Percentiles rank a stretch among this genome's conserved stretches.
Evolutionary conservation across 1,140 invertebrate species (phyloP).

Genomic region (Aplysia californica): DNA sequence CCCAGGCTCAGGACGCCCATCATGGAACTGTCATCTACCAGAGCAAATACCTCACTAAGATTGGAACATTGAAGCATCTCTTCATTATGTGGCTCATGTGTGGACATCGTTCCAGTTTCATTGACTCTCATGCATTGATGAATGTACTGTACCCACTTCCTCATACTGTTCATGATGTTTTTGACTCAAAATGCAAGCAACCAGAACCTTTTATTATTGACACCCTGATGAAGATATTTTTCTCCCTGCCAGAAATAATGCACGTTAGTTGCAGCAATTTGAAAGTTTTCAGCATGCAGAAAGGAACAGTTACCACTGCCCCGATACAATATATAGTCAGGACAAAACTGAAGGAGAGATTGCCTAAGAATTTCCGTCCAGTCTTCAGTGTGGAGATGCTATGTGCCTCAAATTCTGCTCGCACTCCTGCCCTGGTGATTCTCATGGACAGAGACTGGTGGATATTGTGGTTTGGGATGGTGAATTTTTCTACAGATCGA

Average conservation of each 20-base stretch:
- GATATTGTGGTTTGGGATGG: conserved; percentile 20
- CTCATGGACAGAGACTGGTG: conserved; percentile 12
- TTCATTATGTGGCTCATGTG: conserved; percentile 27
- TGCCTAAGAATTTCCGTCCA: conserved; percentile 2
- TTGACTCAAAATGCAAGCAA: background rate
- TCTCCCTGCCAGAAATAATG: conserved; percentile 19
- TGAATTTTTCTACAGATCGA: conserved; percentile 19
- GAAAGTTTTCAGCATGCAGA: background rate
- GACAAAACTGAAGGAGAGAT: conserved; percentile 11
- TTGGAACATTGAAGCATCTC: conserved; percentile 21
- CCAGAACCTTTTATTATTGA: background rate
- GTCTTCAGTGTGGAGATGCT: conserved; percentile 25
- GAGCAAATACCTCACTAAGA: conserved; percentile 22
- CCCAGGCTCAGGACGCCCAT: background rate
- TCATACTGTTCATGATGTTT: conserved; percentile 10
- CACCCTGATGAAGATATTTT: conserved; percentile 13
- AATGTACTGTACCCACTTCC: conserved; percentile 16
- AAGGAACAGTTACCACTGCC: background rate
- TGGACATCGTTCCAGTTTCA: conserved; percentile 9
- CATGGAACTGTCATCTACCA: conserved; percentile 6
- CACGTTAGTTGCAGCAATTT: conserved; percentile 11
- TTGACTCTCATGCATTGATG: conserved; percentile 20
- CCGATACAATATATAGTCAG: conserved; percentile 18
- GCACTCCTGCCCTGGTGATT: conserved; percentile 15
- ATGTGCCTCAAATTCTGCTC: background rate